Conservation (phyloP, 1,140 invertebrate species). For the Papilio aristodemus region DNA sequence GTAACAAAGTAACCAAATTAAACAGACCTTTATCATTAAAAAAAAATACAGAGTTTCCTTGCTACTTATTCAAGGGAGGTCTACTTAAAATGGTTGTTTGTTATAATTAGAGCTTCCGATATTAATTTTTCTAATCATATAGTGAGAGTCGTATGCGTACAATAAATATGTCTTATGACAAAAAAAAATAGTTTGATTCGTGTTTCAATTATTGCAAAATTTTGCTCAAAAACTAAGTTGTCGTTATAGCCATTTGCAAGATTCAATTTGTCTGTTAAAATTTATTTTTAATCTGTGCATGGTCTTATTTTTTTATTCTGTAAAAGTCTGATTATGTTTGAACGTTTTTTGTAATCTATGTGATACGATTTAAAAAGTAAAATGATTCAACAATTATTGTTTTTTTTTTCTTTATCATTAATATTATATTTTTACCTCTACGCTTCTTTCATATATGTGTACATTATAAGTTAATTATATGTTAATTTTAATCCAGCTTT, state of each 20-base stretch:
- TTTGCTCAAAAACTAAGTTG: constrained; percentile 61
- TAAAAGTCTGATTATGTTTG: constrained; percentile 60
- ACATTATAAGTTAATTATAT: constrained; percentile 36
- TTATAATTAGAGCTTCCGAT: constrained; percentile 57
- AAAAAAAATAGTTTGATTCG: constrained; percentile 51
- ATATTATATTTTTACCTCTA: constrained; percentile 43
- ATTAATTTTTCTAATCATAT: constrained; percentile 61
- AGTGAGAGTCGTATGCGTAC: constrained; percentile 46
- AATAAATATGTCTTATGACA: constrained; percentile 64
- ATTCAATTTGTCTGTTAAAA: constrained; percentile 21
- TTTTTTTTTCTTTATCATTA: constrained; percentile 57
- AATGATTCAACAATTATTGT: constrained; percentile 57
- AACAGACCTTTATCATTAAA: constrained; percentile 18
- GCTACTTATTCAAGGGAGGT: constrained; percentile 33
- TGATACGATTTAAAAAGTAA: constrained; percentile 66
- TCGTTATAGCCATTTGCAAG: constrained; percentile 1
- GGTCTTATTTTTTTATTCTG: constrained; percentile 37
- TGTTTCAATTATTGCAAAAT: constrained; percentile 62
- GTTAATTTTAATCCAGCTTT: constrained; percentile 64
- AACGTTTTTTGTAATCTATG: constrained; percentile 66
- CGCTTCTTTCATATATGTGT: constrained; percentile 48
- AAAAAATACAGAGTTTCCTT: constrained; percentile 28
- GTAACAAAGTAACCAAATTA: constrained; percentile 35
- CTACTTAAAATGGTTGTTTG: constrained; percentile 41
- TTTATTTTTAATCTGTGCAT: constrained; percentile 22